These are phyloP conservation scores for Bicyclus anynana DNA, from an alignment of 1,140 invertebrate species.

Conservation along the genomic window DNA sequence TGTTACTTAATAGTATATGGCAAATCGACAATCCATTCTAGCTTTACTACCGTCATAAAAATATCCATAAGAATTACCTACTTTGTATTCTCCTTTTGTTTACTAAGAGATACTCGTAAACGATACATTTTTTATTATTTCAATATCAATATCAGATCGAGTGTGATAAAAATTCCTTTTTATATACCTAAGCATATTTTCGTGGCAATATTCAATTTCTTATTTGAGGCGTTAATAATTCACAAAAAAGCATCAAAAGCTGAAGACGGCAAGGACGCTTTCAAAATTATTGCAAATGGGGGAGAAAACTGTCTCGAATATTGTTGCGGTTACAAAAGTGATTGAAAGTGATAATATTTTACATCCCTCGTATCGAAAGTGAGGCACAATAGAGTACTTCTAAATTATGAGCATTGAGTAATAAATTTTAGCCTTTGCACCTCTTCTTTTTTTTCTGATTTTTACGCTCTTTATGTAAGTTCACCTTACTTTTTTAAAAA, in stretches of 20 bases:
- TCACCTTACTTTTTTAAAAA: too few relatives aligned
- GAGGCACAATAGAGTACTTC: neutral
- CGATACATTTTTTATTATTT: neutral
- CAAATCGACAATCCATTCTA: too few relatives aligned
- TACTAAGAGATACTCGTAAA: neutral
- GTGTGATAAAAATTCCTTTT: neutral
- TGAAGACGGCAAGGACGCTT: neutral
- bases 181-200: neutral
- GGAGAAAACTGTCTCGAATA: neutral
- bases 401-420: too few relatives aligned
- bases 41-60: too few relatives aligned
- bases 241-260: slow-evolving; percentile 18
- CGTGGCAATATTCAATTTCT: slow-evolving; percentile 5
- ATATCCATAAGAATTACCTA: neutral
- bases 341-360: neutral
- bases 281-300: neutral
- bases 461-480: too few relatives aligned
- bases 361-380: neutral
- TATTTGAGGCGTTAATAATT: slow-evolving; percentile 8
- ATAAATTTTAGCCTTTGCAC: too few relatives aligned
- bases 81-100: too few relatives aligned
- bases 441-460: too few relatives aligned
- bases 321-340: neutral
- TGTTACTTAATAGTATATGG: too few relatives aligned
- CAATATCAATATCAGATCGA: slow-evolving; percentile 1